Base-by-base conservation (phyloP, 2,888 invertebrate species). In the Thecocarcelia acutangulata region DNA sequence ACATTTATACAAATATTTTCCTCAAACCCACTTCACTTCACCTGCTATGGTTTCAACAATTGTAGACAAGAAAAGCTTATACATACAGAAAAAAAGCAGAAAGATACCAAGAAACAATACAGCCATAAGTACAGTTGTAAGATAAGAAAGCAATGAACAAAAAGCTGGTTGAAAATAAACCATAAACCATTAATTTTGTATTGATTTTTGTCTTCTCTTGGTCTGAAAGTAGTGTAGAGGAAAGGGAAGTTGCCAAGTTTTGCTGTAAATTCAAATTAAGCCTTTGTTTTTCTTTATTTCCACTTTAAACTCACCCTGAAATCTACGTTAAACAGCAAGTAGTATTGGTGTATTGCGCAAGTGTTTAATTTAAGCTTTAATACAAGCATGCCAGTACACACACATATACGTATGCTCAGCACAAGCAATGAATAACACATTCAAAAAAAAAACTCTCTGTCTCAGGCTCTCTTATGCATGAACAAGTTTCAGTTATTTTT, bases 341-440 rank as follows among this genome's bases (percentile, higher is more conserved):
- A 24, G 76, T 72, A 50, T 76, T 73, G 46, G 59, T 75, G 66
- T 44, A 73, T 15, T 81, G 81, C 81, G 76, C 81, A 81, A 73
- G 81, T 73, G 44, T 81, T 73, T 61, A 66, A 70, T 73, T 72
- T 81, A 81, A 81, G 81, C 77, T 81, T 81, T 68, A 81, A 70
- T 72, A 61, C 24, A 42, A 37, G 33, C 19, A 56, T 40, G 54
- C 28, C 42, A 24, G 56, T 33, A 46, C 13, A 8, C 19, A 37
- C n/a, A 54, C 21, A 15, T 21, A n/a, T n/a, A n/a, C n/a, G n/a
- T n/a, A n/a, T n/a, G n/a, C n/a, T n/a, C n/a, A n/a, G n/a, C n/a
- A n/a, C n/a, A n/a, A n/a, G n/a, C n/a, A n/a, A n/a, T n/a, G 37
- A 17, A 48, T 40, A 52, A 33, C 9, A 1, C 28, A 6, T 13